Evolutionary conservation across 2,113 vertebrate species (phyloP), one percentile per base, ranked within the genome.

Genomic region (Phalacrocorax carbo): DNA sequence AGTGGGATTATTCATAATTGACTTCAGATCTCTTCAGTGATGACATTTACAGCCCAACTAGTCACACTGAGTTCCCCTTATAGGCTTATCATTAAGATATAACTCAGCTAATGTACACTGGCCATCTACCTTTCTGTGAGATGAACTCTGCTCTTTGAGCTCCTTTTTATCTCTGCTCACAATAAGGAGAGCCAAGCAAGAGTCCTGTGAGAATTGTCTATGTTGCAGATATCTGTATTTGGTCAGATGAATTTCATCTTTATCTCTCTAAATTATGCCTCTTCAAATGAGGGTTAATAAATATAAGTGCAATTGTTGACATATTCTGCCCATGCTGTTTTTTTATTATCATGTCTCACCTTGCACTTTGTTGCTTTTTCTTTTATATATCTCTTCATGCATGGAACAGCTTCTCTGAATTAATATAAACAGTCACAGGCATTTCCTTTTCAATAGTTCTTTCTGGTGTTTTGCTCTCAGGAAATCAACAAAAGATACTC

Each of bases 91-190:
- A 32, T 5, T 27, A 16, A 58, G 15, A 5, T 42, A 23, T 15
- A 88, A 46, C 48, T 32, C 72, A 58, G 30, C 36, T 3, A 3
- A 30, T 7, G 7, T 4, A 6, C 12, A 0, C 20, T 58, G 60
- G 8, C 6, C 52, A 34, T 7, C 20, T 11, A 4, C 38, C 11
- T 66, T 93, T 40, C 27, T 8, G 1, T 0, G 1, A 65, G 42
- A 13, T 30, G 38, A 77, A 3, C 11, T 87, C 38, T 64, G 52
- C 15, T 82, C 7, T 51, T 79, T 38, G 5, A 71, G 29, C 15
- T 69, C 26, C 29, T 61, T 61, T 58, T 83, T 14, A 36, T 73
- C 52, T 29, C 55, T 73, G 51, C 51, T 88, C 13, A 11, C 38
- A 29, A 8, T 12, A 22, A 26, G 42, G 21, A 70, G 27, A 80